Evolutionary conservation across 2,888 invertebrate species (phyloP).

Genomic region (Phytoseiulus persimilis): DNA sequence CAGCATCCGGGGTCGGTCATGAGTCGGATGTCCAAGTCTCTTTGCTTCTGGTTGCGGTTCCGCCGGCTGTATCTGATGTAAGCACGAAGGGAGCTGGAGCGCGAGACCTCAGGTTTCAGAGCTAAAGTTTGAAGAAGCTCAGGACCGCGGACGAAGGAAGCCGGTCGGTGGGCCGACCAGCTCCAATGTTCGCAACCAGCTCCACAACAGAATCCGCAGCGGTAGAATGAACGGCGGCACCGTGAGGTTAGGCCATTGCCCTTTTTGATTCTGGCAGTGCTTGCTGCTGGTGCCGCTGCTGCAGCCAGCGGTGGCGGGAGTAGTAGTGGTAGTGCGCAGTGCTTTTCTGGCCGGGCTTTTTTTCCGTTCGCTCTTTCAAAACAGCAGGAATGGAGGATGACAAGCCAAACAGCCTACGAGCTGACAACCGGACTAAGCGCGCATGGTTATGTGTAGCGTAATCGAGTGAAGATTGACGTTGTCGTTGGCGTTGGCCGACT

Average conservation of each 20-base stretch:
- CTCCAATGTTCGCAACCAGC: neutral
- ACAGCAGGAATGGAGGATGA: neutral
- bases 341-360: slow-evolving; percentile 5
- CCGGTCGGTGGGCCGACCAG: neutral
- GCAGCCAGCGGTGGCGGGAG: neutral
- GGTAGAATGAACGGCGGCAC: neutral
- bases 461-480: no score
- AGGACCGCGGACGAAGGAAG: neutral
- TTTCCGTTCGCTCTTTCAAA: neutral
- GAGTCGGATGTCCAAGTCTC: neutral
- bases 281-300: neutral
- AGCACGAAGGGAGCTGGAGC: neutral
- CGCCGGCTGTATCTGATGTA: no score
- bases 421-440: no score
- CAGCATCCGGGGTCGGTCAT: no score
- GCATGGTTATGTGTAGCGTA: no score
- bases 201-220: neutral
- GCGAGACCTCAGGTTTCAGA: neutral
- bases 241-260: slow-evolving; percentile 5
- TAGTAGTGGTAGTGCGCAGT: neutral
- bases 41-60: neutral
- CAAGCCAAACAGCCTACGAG: neutral
- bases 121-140: neutral
- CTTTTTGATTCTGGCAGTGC: slow-evolving; percentile 5
- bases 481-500: no score